Evolutionary conservation across 2,888 invertebrate species (phyloP).

Genomic region (Melanotus villosus): DNA sequence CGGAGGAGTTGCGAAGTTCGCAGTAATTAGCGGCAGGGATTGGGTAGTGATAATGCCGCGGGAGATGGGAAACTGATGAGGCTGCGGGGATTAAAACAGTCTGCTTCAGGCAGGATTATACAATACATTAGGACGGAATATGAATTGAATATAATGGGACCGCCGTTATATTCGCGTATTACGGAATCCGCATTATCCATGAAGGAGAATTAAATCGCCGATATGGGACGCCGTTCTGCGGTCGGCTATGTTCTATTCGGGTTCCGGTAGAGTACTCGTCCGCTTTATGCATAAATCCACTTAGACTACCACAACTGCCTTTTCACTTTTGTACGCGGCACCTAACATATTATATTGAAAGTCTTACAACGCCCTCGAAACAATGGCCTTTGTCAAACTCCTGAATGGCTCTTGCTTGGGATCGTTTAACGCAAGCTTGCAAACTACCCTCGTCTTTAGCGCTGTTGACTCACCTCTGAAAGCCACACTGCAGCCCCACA

Average conservation of each 20-base stretch:
- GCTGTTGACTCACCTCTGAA: slow-evolving; percentile 39
- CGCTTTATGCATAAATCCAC: background rate
- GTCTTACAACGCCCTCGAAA: slow-evolving; percentile 35
- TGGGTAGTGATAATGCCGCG: slow-evolving; percentile 64
- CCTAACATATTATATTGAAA: slow-evolving; percentile 32
- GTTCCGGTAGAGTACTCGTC: background rate
- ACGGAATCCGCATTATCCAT: slow-evolving; percentile 31
- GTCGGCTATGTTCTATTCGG: background rate
- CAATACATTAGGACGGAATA: slow-evolving; percentile 61
- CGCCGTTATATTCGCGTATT: slow-evolving; percentile 36
- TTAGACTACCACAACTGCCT: background rate
- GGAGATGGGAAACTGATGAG: slow-evolving; percentile 66
- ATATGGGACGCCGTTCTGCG: slow-evolving; percentile 18
- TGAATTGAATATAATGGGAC: slow-evolving; percentile 60
- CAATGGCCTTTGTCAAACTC: slow-evolving; percentile 47
- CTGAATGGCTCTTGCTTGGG: slow-evolving; percentile 46
- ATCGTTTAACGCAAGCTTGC: slow-evolving; percentile 48
- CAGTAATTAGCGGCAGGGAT: slow-evolving; percentile 66
- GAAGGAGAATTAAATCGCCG: slow-evolving; percentile 28
- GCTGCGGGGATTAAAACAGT: slow-evolving; percentile 63
- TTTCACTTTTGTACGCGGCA: background rate
- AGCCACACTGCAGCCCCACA: slow-evolving; percentile 44
- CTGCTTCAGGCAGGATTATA: slow-evolving; percentile 61
- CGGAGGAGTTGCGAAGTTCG: slow-evolving; percentile 60
- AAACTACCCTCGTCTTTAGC: slow-evolving; percentile 27